Evolutionary conservation across 37 sponge, comb jelly and placozoan genomes (phyloP).

Genomic region (Petrosia ficiformis): DNA sequence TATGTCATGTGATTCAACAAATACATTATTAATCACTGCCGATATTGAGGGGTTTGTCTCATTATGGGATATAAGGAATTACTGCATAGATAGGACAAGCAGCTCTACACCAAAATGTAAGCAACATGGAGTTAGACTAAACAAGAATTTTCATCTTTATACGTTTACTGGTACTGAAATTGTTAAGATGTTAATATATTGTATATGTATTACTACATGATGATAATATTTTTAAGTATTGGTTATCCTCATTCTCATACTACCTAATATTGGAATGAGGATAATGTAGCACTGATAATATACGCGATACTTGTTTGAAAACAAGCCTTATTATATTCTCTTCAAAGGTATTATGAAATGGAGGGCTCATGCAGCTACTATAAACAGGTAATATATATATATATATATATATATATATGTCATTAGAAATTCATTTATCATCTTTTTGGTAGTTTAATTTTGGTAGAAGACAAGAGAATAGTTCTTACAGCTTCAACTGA

Average conservation of each 20-base stretch:
- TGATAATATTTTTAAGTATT: no score
- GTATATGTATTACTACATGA: no score
- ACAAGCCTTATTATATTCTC: no score
- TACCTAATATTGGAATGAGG: no score
- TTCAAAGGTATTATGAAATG: conserved; percentile 31
- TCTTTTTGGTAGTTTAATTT: conserved; percentile 27
- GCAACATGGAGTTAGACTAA: no score
- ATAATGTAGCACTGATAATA: no score
- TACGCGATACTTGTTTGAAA: no score
- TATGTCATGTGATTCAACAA: conserved; percentile 16
- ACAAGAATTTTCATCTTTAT: no score
- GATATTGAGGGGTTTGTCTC: conserved; percentile 41
- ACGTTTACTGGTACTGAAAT: not conserved
- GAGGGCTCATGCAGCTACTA: conserved; percentile 51
- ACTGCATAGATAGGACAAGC: conserved; percentile 27
- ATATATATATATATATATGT: not conserved
- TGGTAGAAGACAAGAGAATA: conserved; percentile 36
- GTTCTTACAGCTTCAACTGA: conserved; percentile 53
- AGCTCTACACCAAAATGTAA: no score
- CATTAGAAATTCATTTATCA: not conserved
- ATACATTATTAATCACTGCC: conserved; percentile 31
- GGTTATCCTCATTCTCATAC: no score
- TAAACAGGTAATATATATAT: conserved; percentile 8
- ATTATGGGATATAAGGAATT: conserved; percentile 40
- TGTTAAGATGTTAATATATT: not conserved